These are phyloP conservation scores for Cossypha polioptera DNA, from an alignment of 2,797 vertebrate genomes.

Conservation along the genomic window DNA sequence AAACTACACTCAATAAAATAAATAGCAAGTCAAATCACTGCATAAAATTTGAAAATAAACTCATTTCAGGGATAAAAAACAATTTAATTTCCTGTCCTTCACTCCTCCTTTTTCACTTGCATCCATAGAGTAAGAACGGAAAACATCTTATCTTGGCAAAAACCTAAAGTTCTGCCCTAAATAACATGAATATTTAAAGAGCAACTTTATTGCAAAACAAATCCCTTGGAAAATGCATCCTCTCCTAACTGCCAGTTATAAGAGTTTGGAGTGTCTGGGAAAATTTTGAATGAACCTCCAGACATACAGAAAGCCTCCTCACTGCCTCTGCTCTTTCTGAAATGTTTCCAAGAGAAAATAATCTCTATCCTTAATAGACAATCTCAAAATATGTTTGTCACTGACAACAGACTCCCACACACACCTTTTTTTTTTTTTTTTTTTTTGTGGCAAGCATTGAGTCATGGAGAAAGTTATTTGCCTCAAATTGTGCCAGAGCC, in stretches of 20 bases:
- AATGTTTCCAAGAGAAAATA: background rate
- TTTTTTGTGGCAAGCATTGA: background rate
- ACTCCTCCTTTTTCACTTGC: background rate
- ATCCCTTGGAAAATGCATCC: background rate
- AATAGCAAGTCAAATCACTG: background rate
- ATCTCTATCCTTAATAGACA: background rate
- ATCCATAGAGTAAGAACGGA: background rate
- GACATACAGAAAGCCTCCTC: background rate
- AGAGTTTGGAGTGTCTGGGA: background rate
- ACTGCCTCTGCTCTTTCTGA: background rate
- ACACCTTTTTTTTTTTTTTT: background rate
- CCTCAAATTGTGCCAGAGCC: background rate
- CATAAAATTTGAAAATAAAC: conserved; percentile 7
- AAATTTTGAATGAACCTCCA: background rate
- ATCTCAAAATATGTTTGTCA: background rate
- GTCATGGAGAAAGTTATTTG: background rate
- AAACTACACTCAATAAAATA: background rate
- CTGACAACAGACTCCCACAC: background rate
- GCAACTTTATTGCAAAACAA: background rate
- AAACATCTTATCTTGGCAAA: background rate
- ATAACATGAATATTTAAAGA: background rate
- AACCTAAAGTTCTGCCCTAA: background rate
- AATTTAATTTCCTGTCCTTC: background rate
- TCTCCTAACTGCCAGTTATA: background rate
- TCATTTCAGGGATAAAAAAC: background rate